Percentiles rank a stretch among this genome's conserved stretches.
Conservation (phyloP, 2,888 invertebrate species). For the Dolichomitus sp. region DNA sequence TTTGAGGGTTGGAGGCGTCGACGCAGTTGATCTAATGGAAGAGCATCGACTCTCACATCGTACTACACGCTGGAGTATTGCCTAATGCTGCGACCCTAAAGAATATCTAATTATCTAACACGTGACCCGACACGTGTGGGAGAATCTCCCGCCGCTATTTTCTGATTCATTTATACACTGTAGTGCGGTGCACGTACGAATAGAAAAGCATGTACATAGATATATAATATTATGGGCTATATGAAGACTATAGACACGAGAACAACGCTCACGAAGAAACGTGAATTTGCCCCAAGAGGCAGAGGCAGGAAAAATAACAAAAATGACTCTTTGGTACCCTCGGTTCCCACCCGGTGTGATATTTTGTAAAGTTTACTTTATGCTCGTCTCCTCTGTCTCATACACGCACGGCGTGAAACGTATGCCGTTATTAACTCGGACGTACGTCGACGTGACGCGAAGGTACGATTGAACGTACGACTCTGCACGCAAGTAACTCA, state of each 20-base stretch:
- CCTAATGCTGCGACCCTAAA: slow-evolving; percentile 77
- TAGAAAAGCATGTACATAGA: slow-evolving; percentile 40
- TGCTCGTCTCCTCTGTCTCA: slow-evolving; percentile 62
- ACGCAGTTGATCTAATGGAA: slow-evolving; percentile 75
- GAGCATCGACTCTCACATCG: slow-evolving; percentile 53
- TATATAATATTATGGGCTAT: slow-evolving; percentile 25
- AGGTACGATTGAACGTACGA: slow-evolving; percentile 10
- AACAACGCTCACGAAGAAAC: slow-evolving; percentile 15
- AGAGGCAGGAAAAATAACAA: slow-evolving; percentile 66
- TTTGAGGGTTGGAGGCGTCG: slow-evolving; percentile 55
- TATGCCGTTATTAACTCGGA: slow-evolving; percentile 80
- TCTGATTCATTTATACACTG: slow-evolving; percentile 81
- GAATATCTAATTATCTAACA: slow-evolving; percentile 86
- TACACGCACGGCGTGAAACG: slow-evolving; percentile 81
- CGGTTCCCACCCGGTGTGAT: slow-evolving; percentile 82
- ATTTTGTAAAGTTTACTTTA: slow-evolving; percentile 84
- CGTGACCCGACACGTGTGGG: slow-evolving; percentile 85
- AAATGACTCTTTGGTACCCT: slow-evolving; percentile 64
- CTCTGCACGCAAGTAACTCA: slow-evolving; percentile 61
- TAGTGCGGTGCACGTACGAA: slow-evolving; percentile 38
- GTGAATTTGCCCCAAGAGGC: slow-evolving; percentile 4
- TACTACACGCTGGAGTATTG: slow-evolving; percentile 31
- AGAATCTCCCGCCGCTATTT: slow-evolving; percentile 83
- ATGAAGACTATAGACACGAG: slow-evolving; percentile 47
- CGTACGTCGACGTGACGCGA: slow-evolving; percentile 47